Conservation (phyloP, 2,113 vertebrate species). For the Gopherus flavomarginatus region DNA sequence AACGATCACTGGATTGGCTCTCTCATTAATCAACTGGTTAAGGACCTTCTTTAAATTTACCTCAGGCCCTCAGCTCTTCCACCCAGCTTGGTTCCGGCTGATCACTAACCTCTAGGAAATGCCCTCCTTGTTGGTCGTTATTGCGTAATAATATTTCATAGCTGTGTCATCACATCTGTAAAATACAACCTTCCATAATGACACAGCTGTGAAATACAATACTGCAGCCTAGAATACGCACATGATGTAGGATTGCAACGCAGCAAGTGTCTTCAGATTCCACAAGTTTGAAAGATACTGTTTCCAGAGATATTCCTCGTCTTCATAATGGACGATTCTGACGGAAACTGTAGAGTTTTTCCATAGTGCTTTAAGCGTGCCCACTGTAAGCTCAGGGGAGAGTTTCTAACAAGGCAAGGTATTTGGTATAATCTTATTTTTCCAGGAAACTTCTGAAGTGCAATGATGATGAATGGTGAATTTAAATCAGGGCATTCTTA, state of each 20-base stretch:
- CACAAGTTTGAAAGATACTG: not conserved
- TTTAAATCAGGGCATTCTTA: not conserved
- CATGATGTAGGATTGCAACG: not conserved
- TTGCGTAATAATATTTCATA: constrained; percentile 46
- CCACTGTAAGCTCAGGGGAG: not conserved
- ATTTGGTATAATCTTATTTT: constrained; percentile 36
- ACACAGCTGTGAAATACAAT: constrained; percentile 43
- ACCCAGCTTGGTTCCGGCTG: constrained; percentile 8
- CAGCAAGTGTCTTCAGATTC: rapidly evolving
- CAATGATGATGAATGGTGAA: not conserved
- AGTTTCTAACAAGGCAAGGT: not conserved
- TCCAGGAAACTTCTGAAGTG: constrained; percentile 53
- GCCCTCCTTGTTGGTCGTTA: constrained; percentile 29
- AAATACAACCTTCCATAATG: constrained; percentile 25
- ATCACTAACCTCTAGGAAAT: constrained; percentile 59
- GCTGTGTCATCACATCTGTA: constrained; percentile 51
- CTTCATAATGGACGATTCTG: not conserved
- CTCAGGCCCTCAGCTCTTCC: not conserved
- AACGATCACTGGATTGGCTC: not conserved
- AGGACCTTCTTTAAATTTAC: not conserved
- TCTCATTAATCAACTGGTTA: not conserved
- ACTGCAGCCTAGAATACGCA: not conserved
- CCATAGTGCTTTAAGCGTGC: not conserved
- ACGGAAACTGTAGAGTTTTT: not conserved
- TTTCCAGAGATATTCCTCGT: not conserved